Evolutionary conservation across 2,113 vertebrate genomes (phyloP), one percentile per base, ranked within the genome.

Genomic region (Pelmatolapia mariae): DNA sequence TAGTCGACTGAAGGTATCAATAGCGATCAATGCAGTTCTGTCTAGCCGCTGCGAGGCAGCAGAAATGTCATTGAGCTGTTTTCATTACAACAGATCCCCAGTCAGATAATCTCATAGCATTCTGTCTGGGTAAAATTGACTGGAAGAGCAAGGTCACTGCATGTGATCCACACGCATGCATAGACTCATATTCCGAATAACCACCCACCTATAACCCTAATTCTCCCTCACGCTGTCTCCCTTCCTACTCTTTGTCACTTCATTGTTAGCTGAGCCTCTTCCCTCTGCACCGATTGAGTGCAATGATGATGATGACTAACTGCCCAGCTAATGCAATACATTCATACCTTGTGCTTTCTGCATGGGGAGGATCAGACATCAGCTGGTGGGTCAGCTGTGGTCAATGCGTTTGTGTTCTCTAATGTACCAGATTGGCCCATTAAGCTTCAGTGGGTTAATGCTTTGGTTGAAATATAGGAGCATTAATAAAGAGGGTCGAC

Each of bases 141-240:
- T 84, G 82, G 36, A 93, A 89, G 29, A 87, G 61, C 93, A 95
- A 95, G 94, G 95, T 95, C 91, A 94, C 81, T 19, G 86, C 18
- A 3, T 85, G 85, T 89, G 57, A 89, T 73, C 85, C 45, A 71
- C 36, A 66, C n/a, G 10, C 45, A 83, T 73, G 78, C 78, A 84
- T 68, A 66, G 53, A 66, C n/a, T 82, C 43, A 53, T 66, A 50
- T 90, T 86, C n/a, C 29, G 1, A 40, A 31, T 40, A 56, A 10
- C 26, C 6, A 5, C 6, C 5, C 19, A 15, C 56, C 76, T 63
- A 2, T 36, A 13, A 15, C 16, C 9, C 22, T 33, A 36, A 57
- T 54, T 52, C 19, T 80, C 52, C 66, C 22, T 47, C 40, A 12
- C 43, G 19, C 24, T 5, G 2, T 56, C 43, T 87, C 82, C 47